These are phyloP conservation scores for Arrhopalites spinosus DNA, from an alignment of 2,888 invertebrate species.

Conservation along the genomic window DNA sequence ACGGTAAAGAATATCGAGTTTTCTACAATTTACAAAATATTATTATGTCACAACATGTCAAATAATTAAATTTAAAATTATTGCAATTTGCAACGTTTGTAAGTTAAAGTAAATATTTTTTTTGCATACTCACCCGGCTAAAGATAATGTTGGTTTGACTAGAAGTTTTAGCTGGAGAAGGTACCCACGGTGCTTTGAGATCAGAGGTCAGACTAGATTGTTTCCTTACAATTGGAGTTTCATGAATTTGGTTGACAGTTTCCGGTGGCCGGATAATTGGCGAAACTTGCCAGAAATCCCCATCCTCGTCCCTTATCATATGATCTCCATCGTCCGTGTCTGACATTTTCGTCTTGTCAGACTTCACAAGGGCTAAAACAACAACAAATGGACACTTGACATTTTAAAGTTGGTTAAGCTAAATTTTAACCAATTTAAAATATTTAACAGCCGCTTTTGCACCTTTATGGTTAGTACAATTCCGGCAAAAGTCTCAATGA, in stretches of 20 bases:
- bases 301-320: not conserved
- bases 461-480: too few species aligned
- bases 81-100: too few species aligned
- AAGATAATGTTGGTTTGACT: slow-evolving; percentile 34
- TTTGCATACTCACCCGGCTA: slow-evolving; percentile 12
- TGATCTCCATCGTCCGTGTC: slow-evolving; percentile 9
- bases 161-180: slow-evolving; percentile 44
- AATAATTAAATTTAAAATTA: too few species aligned
- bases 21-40: not conserved
- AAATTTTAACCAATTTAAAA: too few species aligned
- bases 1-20: slow-evolving; percentile 18
- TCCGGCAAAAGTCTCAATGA: too few species aligned
- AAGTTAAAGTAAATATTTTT: not conserved
- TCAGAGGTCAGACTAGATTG: not conserved
- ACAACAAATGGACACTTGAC: too few species aligned
- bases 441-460: too few species aligned
- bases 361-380: not conserved
- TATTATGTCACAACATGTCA: not conserved
- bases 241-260: not conserved
- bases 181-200: slow-evolving; percentile 49
- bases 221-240: not conserved
- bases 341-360: not conserved
- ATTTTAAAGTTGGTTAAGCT: too few species aligned
- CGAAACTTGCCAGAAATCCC: not conserved
- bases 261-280: too few species aligned